A percentile compares a stretch with the other conserved stretches of the same genome.
Conservation (phyloP, 2,888 invertebrate species). For the Rosalia funebris region DNA sequence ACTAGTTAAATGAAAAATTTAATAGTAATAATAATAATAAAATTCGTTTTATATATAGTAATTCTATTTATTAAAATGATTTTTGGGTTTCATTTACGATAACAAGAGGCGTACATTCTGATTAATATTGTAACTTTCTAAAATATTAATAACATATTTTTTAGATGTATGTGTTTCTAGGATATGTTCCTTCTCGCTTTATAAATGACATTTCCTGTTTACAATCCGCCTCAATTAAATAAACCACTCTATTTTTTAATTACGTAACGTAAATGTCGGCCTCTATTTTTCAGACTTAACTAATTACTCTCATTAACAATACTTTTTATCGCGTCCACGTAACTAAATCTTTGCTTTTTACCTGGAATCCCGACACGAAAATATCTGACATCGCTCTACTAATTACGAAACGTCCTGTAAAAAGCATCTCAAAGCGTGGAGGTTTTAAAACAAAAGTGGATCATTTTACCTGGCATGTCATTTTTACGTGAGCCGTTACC, state of each 20-base stretch:
- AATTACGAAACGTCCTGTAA: constrained; percentile 21
- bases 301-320: constrained; percentile 13
- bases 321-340: background rate
- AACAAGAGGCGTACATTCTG: no score
- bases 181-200: no score
- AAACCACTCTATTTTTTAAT: background rate
- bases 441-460: constrained; percentile 27
- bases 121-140: no score
- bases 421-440: background rate
- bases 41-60: no score
- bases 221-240: no score
- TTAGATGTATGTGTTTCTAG: no score
- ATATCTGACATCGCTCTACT: constrained; percentile 17
- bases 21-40: no score
- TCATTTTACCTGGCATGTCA: constrained; percentile 44
- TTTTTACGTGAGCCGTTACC: constrained; percentile 34
- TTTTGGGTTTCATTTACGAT: no score
- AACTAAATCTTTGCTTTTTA: constrained; percentile 9
- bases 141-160: no score
- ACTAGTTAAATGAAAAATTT: no score
- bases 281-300: background rate
- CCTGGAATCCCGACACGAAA: constrained; percentile 14
- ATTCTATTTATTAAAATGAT: no score
- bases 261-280: background rate
- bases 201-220: no score